These are phyloP conservation scores for Drosophila koepferae DNA, from an alignment of 2,888 invertebrate species.

Conservation along the genomic window DNA sequence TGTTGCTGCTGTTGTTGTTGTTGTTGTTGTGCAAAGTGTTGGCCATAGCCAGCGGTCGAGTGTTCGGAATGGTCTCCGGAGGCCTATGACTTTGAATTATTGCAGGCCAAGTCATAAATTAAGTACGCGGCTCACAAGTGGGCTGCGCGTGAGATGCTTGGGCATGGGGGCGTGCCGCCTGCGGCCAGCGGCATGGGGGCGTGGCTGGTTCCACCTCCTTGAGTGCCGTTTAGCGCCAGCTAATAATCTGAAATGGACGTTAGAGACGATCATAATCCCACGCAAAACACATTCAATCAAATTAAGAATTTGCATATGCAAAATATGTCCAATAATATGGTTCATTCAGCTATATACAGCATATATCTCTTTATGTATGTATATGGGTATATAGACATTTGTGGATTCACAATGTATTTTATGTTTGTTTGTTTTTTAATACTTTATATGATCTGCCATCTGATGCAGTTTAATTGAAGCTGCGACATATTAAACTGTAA, in stretches of 20 bases:
- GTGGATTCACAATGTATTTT: too few species aligned
- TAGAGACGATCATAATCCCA: slow-evolving; percentile 13
- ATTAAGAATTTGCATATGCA: slow-evolving; percentile 10
- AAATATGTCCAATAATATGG: background rate
- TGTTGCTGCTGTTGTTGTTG: slow-evolving; percentile 27
- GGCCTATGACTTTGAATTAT: slow-evolving; percentile 82
- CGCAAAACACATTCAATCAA: slow-evolving; percentile 1
- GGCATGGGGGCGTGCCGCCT: background rate
- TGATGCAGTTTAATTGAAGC: background rate
- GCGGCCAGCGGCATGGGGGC: slow-evolving; percentile 4
- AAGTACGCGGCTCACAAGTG: slow-evolving; percentile 47
- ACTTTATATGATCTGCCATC: background rate
- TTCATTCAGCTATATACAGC: background rate
- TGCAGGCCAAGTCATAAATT: slow-evolving; percentile 77
- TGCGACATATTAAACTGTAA: background rate
- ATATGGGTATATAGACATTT: background rate
- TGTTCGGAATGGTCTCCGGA: slow-evolving; percentile 74
- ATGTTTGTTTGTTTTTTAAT: too few species aligned
- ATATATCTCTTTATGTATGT: background rate
- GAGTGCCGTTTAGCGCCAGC: slow-evolving; percentile 48
- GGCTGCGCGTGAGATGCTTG: background rate
- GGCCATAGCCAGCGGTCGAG: slow-evolving; percentile 53
- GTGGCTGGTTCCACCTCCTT: slow-evolving; percentile 18
- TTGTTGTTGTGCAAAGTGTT: slow-evolving; percentile 14
- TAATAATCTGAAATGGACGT: slow-evolving; percentile 37